phyloP scores from a whole-genome alignment of 1,140 invertebrate species.

The Drosophila sechellia region DNA sequence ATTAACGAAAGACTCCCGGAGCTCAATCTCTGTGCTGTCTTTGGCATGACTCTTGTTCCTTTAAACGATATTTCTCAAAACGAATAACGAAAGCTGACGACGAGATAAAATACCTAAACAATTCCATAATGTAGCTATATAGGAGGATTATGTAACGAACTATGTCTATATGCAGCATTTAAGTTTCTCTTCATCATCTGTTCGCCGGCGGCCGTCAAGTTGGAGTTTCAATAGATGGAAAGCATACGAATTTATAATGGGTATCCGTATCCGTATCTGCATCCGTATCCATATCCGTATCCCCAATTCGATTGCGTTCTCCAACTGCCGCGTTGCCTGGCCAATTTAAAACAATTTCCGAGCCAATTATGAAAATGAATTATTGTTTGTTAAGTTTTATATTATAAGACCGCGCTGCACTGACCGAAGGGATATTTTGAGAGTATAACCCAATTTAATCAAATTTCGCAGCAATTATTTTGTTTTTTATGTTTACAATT shows the following conservation, averaged over 20 bases:
- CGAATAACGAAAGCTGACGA: conserved; percentile 17
- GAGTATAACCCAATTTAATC: conserved; percentile 42
- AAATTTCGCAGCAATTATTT: conserved; percentile 60
- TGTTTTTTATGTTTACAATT: conserved; percentile 58
- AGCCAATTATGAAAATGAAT: conserved; percentile 69
- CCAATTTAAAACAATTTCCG: conserved; percentile 70
- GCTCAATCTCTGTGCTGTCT: conserved; percentile 55
- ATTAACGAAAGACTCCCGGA: conserved; percentile 58
- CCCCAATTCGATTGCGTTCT: conserved; percentile 17
- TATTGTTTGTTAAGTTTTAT: conserved; percentile 80
- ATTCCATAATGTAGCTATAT: conserved; percentile 64
- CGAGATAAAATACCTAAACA: conserved; percentile 52
- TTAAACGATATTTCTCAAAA: conserved; percentile 75
- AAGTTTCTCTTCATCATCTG: conserved; percentile 59
- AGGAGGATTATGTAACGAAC: conserved; percentile 52
- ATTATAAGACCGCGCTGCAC: conserved; percentile 56
- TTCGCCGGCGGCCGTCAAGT: conserved; percentile 41
- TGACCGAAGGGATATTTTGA: conserved; percentile 6
- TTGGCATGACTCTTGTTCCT: conserved; percentile 77
- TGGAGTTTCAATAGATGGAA: conserved; percentile 19
- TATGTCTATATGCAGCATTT: conserved; percentile 67
- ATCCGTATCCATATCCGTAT: conserved; percentile 1
- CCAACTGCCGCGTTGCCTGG: conserved; percentile 41
- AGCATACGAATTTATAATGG: conserved; percentile 15
- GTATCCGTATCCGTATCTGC: neutral